Base-by-base conservation (phyloP, 2,797 vertebrate genomes). In the Tragopan temminckii region DNA sequence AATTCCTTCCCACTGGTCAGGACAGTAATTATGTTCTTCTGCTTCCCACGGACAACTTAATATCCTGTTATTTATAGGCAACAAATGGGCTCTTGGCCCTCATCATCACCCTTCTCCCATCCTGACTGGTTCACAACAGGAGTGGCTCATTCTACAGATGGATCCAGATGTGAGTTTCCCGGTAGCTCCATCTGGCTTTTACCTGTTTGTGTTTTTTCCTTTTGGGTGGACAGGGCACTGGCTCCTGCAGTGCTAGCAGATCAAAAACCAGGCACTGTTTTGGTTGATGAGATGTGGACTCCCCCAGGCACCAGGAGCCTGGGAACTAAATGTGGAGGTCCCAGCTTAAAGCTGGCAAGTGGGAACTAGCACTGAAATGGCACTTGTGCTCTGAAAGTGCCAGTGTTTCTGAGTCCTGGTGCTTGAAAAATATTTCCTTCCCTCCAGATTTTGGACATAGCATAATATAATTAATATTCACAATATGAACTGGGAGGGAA, bases 71-170 rank as follows among this genome's bases (percentile, higher is more conserved):
- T 50, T 78, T 13, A 61, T 13, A 45, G 48, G 38, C 17, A 68
- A 50, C 21, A 58, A 16, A 20, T 38, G 52, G 52, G 7, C 7
- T 52, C n/a, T 83, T 29, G 46, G 53, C 33, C 19, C 25, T 75
- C 21, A 61, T 16, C 29, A 13, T 35, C 58, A 35, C 20, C 25
- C 29, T 63, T 90, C 43, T 48, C 24, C 66, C 77, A 24, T 38
- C 33, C 61, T 2, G 3, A 9, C 18, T 48, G 13, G 5, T 48
- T 64, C 27, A 14, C 0, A 1, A 31, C 43, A 45, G n/a, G 8
- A 50, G 50, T 15, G 33, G 13, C 2, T 79, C 8, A 74, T 89
- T 85, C 61, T 64, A 57, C 7, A 63, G 40, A 57, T 0, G 4
- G 42, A 29, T 40, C 29, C 19, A 19, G 5, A 43, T 33, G 23